Evolutionary conservation across 2,113 vertebrate genomes (phyloP).

Genomic region (Bubalus kerabau): DNA sequence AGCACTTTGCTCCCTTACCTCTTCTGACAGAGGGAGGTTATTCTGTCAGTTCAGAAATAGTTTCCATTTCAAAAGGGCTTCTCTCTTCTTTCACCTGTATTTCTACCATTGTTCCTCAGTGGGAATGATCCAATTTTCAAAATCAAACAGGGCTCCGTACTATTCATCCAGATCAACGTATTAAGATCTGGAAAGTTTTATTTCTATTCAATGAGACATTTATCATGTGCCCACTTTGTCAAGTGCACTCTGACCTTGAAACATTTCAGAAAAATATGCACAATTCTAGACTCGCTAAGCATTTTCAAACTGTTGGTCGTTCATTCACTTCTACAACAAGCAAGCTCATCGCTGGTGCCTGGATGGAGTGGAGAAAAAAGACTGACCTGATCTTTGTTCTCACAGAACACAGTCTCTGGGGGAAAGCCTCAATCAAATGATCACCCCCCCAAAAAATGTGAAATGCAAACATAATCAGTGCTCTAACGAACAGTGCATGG

Average conservation of each 20-base stretch:
- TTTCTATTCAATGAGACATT: neutral
- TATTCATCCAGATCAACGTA: conserved; percentile 1
- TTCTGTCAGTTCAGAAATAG: neutral
- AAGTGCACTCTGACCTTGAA: neutral
- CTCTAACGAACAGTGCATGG: neutral
- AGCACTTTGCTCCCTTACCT: neutral
- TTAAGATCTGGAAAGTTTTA: neutral
- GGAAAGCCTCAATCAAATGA: neutral
- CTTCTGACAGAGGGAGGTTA: neutral
- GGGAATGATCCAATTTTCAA: neutral
- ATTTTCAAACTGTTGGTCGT: neutral
- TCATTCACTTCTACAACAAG: neutral
- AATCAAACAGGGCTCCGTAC: neutral
- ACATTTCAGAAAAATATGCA: neutral
- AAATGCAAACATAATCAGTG: neutral
- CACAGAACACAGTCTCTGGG: neutral
- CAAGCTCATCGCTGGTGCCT: neutral
- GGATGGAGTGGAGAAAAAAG: neutral
- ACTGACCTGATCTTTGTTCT: neutral
- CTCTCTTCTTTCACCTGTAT: neutral
- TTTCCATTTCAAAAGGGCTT: neutral
- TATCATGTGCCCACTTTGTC: neutral
- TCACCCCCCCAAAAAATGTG: neutral
- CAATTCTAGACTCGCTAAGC: neutral
- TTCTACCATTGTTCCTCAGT: neutral